These are phyloP conservation scores for Sarcophaga variegata DNA, from an alignment of 2,888 invertebrate species.

Conservation along the genomic window DNA sequence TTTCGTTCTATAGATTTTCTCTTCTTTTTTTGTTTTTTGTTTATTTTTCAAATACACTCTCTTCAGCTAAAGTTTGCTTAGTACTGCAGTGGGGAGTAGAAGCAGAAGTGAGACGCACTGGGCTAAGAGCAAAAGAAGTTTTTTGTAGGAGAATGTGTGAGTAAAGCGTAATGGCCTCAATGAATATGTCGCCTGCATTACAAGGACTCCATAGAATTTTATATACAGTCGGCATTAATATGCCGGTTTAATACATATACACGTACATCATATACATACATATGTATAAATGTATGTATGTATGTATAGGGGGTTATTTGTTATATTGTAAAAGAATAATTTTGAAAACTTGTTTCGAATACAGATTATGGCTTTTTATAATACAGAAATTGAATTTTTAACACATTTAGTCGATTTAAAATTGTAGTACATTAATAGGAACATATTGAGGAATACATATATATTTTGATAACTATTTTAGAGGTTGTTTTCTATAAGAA, in stretches of 20 bases:
- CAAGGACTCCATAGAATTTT: slow-evolving; percentile 45
- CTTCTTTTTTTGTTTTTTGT: slow-evolving; percentile 27
- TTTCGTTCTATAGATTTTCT: slow-evolving; percentile 27
- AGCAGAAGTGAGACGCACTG: slow-evolving; percentile 21
- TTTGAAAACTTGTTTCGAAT: too few relatives aligned
- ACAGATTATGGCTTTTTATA: too few relatives aligned
- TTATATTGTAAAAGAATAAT: too few relatives aligned
- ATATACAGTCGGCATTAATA: slow-evolving; percentile 20
- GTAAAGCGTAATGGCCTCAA: slow-evolving; percentile 50
- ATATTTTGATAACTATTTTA: too few relatives aligned
- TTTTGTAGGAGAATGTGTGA: slow-evolving; percentile 42
- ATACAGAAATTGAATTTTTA: too few relatives aligned
- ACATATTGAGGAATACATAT: too few relatives aligned
- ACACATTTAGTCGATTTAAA: too few relatives aligned
- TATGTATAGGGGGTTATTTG: background rate
- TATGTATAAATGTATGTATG: background rate
- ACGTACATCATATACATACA: background rate
- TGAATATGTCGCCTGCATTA: slow-evolving; percentile 65
- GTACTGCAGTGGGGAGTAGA: slow-evolving; percentile 23
- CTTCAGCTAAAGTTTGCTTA: slow-evolving; percentile 34
- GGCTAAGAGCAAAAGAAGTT: slow-evolving; percentile 43
- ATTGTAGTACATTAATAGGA: too few relatives aligned
- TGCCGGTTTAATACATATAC: slow-evolving; percentile 34
- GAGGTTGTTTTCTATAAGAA: too few relatives aligned
- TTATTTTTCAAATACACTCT: slow-evolving; percentile 49